Evolutionary conservation across 53 echinoderm and acorn worm genomes (phyloP), one percentile per base, ranked within the genome.

Genomic region (Patiria pectinifera): DNA sequence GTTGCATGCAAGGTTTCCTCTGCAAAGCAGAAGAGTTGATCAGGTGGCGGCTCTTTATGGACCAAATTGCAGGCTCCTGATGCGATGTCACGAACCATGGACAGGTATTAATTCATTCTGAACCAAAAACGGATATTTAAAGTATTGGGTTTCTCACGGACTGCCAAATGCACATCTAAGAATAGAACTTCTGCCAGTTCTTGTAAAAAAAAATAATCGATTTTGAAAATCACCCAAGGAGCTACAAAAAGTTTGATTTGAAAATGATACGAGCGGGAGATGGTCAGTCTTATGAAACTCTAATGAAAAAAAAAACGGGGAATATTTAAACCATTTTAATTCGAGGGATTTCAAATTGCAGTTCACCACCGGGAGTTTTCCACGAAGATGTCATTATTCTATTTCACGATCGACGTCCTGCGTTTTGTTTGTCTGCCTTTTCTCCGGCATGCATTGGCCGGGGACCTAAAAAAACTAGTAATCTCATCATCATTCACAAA

Each of bases 61-160:
- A 69, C 19, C 3, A 43, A 69, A 71, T 26, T 21, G 14, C 2
- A 14, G 47, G 23, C 21, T 85, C 48, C 23, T 70, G n/a, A 58
- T 86, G 86, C 86, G 13, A 21, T 43, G 86, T 71, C 86, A 86
- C 86, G 86, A 86, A 53, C 86, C 75, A 75, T 23, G 12, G 49
- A 86, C 53, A 45, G 72, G 58, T 70, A 71, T 53, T 75, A 72
- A 86, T 86, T 62, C 58, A 48, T 75, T 86, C 21, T 21, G 72
- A 47, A 48, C 86, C 53, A 47, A 72, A 75, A 48, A 49, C 62
- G 75, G 16, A 71, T n/a, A 48, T 74, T 86, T 22, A 47, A 86
- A 53, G 86, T 86, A 71, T 86, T 15, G 72, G 86, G 86, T 86
- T 86, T 74, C 75, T 45, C 22, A 58, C 46, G 45, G 48, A 75